These are phyloP conservation scores for Drosophila paulistorum DNA, from an alignment of 1,140 invertebrate genomes.

Conservation along the genomic window DNA sequence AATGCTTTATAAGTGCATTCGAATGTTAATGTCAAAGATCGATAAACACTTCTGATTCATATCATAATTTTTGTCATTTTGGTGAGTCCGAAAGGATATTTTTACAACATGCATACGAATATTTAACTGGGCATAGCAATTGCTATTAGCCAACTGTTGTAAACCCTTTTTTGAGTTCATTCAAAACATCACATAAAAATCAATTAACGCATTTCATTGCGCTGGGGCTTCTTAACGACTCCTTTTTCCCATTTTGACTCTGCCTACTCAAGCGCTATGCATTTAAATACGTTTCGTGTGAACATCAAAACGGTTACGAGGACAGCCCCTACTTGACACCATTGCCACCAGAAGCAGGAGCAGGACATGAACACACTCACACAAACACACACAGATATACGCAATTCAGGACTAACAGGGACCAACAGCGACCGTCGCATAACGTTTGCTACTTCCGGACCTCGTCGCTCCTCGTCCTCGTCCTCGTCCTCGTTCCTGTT, in stretches of 20 bases:
- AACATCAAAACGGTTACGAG: constrained; percentile 71
- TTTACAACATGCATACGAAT: neutral
- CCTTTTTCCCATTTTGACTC: constrained; percentile 13
- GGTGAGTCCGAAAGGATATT: too few relatives aligned
- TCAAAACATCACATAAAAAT: constrained; percentile 62
- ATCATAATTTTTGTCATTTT: too few relatives aligned
- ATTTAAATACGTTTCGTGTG: constrained; percentile 80
- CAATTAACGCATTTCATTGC: constrained; percentile 72
- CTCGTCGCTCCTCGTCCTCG: constrained; percentile 27
- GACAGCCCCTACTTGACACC: constrained; percentile 79
- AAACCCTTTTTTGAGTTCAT: constrained; percentile 19
- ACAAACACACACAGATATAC: neutral
- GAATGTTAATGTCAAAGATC: too few relatives aligned
- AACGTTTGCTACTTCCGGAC: constrained; percentile 67
- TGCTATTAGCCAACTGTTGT: constrained; percentile 58
- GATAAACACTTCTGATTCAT: too few relatives aligned
- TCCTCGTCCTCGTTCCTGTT: neutral
- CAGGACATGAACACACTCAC: constrained; percentile 18
- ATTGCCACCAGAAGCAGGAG: constrained; percentile 17
- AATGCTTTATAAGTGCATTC: too few relatives aligned
- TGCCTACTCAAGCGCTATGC: constrained; percentile 59
- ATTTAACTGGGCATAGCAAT: constrained; percentile 29
- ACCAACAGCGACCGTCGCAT: constrained; percentile 38
- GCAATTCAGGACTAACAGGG: neutral
- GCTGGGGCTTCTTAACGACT: constrained; percentile 36